A percentile compares a stretch with the other conserved stretches of the same genome.
phyloP scores from a whole-genome alignment of 2,113 vertebrate genomes.

The Mastomys coucha region DNA sequence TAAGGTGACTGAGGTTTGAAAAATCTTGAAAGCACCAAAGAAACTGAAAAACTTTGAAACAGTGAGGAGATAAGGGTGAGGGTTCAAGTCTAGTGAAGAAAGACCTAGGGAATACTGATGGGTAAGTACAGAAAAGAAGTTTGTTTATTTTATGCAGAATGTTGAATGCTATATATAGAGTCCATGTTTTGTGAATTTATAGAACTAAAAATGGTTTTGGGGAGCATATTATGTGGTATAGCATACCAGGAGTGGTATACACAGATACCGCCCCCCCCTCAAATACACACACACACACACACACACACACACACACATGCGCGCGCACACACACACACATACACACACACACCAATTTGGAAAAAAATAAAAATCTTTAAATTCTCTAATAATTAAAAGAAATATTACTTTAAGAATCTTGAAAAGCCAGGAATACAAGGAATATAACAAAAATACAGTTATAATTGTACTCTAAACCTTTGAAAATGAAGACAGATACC shows the following conservation, averaged over 20 bases:
- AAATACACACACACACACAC: neutral
- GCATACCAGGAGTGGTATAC: rapidly evolving
- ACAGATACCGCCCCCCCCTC: rapidly evolving
- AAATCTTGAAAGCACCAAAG: neutral
- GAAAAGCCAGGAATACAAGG: neutral
- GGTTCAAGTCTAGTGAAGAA: neutral
- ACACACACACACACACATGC: neutral
- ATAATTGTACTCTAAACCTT: neutral
- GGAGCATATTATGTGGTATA: neutral
- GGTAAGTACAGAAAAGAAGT: neutral
- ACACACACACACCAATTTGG: neutral
- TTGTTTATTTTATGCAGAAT: constrained; percentile 20
- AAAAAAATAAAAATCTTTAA: neutral
- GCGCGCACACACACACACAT: neutral
- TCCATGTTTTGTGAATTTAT: neutral
- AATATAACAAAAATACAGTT: constrained; percentile 5
- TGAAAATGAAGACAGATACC: constrained; percentile 11
- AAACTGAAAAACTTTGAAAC: neutral
- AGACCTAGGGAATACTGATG: neutral
- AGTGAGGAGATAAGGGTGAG: neutral
- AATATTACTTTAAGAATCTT: neutral
- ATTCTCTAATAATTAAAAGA: neutral
- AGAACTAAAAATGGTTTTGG: neutral
- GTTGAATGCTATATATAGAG: neutral
- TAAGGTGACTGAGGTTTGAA: neutral